Evolutionary conservation across 2,888 invertebrate genomes (phyloP), one percentile per base, ranked within the genome.

Genomic region (Ornithoptera alexandrae): DNA sequence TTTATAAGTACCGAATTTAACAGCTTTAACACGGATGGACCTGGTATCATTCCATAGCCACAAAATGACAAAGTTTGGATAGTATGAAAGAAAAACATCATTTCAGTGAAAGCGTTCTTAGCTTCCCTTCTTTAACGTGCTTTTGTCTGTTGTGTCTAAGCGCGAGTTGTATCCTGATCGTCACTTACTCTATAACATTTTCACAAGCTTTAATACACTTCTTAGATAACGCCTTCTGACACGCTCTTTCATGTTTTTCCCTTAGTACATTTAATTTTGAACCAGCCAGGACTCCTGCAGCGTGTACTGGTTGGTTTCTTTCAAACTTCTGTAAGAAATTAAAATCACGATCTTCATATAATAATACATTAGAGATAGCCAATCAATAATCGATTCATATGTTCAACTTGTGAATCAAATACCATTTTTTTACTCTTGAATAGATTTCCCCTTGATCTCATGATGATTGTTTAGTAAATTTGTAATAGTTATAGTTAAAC

Each of bases 151-250:
- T 20, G 10, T 3, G 57, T 5, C n/a, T 3, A 12, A 57, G 22
- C 22, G 58, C 17, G 22, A 22, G 4, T 1, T 20, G 24, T 58
- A 0, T 0, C 24, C 17, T 58, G 22, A 3, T 22, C 4, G 12
- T 24, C 10, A 57, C 71, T 2, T 71, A 39, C 0, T 64, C 65
- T n/a, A 62, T 72, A 0, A 83, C 77, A 12, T 61, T 71, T 0
- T 12, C 24, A 70, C 89, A 88, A 0, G 84, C 87, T 0, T 57
- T 64, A 0, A 2, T 36, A 64, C 88, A 89, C 75, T 81, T 84
- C 0, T 71, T 22, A 12, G 57, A 67, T 0, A 84, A 84, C 2
- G 75, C 68, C 17, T 72, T 76, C 6, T 78, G 67, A 68, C 89
- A 89, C 0, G 76, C 83, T 2, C 66, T 74, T 53, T 87, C 85